Base-by-base conservation (phyloP, 2,888 invertebrate species). In the Torymus aiolomorphi region DNA sequence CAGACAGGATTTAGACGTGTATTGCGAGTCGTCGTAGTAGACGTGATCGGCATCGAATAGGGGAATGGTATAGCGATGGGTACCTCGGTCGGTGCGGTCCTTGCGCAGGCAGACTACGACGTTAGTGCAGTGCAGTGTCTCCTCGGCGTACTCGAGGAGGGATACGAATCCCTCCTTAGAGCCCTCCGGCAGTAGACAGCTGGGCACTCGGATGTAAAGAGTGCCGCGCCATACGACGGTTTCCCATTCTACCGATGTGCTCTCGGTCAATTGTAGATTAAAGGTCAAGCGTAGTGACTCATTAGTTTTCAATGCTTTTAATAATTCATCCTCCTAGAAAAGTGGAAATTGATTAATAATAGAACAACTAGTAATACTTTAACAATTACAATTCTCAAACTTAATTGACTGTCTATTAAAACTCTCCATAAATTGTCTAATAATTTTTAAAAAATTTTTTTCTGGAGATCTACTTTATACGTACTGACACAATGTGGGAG, bases 91-190 rank as follows among this genome's bases (percentile, higher is more conserved):
- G 70, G 94, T 91, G 74, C 97, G 94, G 88, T 95, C 94, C 91
- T 97, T 97, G 85, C 94, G 94, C 90, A 97, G 94, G 91, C 96
- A 96, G 89, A 95, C 93, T 84, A 95, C 92, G 87, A 96, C 95
- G 88, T 95, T 94, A 85, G 93, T 93, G 90, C 97, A 97, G 82
- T 94, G 94, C 74, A 98, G 93, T 83, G 95, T 94, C 89, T 98
- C 98, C 91, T 98, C 98, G 74, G 98, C 98, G 89, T 97, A 98
- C 92, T 98, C 98, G 86, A 98, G 92, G 74, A 98, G 93, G 66
- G 97, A 95, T 87, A 98, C 95, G 92, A 98, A 97, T 84, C 97
- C 97, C 91, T 98, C 97, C 92, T 98, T 97, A 85, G 98, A 98
- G 86, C 98, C 96, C 87, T 96, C 97, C 4, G 97, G 96, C 84